Percentiles rank a stretch among this genome's conserved stretches.
These are phyloP conservation scores for Dromas ardeola DNA, from an alignment of 2,113 vertebrate species.

Conservation along the genomic window DNA sequence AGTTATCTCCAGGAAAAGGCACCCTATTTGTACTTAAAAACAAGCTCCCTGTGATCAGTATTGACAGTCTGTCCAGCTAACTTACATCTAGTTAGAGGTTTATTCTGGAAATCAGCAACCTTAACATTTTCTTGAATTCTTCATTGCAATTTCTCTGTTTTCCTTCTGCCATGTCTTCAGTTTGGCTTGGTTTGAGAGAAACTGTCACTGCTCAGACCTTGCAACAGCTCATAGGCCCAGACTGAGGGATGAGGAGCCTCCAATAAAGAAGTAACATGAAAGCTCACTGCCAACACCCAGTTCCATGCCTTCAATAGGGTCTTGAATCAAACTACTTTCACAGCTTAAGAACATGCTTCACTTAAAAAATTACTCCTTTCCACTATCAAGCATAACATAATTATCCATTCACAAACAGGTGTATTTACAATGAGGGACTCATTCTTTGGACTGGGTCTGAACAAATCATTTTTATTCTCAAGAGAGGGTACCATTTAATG, in stretches of 20 bases:
- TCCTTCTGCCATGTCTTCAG: not conserved
- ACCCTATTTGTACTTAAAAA: not conserved
- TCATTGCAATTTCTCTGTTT: not conserved
- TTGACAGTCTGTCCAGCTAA: not conserved
- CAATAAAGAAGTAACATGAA: not conserved
- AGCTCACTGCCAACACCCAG: not conserved
- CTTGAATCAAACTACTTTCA: not conserved
- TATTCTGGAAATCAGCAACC: not conserved
- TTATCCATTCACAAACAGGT: not conserved
- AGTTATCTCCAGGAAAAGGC: not conserved
- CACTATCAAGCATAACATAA: not conserved
- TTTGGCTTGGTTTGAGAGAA: not conserved
- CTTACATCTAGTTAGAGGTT: not conserved
- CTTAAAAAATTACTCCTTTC: not conserved
- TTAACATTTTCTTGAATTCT: not conserved
- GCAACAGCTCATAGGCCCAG: not conserved
- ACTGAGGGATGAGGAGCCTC: not conserved
- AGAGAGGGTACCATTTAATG: not conserved
- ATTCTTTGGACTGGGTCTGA: not conserved
- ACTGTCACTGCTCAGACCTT: not conserved
- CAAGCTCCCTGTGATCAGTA: not conserved
- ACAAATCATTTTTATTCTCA: not conserved
- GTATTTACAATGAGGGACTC: not conserved
- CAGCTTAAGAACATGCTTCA: not conserved
- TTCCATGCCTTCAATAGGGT: not conserved